Evolutionary conservation across 2,888 invertebrate genomes (phyloP), one percentile per base, ranked within the genome.

Genomic region (Agrochola lota): DNA sequence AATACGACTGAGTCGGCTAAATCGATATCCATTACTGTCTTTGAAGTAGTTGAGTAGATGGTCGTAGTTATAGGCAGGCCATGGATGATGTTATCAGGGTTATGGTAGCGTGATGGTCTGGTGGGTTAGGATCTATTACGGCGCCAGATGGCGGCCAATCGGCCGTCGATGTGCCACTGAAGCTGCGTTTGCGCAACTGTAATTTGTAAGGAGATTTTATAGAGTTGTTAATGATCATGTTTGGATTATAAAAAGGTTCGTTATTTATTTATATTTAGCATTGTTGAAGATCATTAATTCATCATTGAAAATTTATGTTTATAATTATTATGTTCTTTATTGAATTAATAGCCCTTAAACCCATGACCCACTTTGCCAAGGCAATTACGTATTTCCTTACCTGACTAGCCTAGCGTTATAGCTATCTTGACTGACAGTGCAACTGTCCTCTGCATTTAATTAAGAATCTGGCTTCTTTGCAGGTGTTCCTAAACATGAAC

Each of bases 111-210:
- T 82, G 66, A 67, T 78, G 43, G 69, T 59, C 40, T 74, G 57
- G 30, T 71, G 70, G 59, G 73, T 77, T 68, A 76, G 71, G 86
- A 80, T 81, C 79, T 85, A 74, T 87, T 87, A 84, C 84, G 88
- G 84, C 85, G 89, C 93, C 94, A 94, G 92, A 93, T 94, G 94
- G 89, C 87, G 87, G 88, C 88, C 90, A 91, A 93, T 93, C 88
- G 86, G 71, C 84, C 88, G 87, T 88, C 91, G 88, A 90, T 90
- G 90, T 90, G 89, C 90, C 88, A 89, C 91, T 85, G 89, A 89
- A 89, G 87, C 89, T 90, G 90, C 89, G 89, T 85, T 93, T 93
- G 89, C 92, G 92, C 91, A 93, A 93, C 87, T 78, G 71, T 86
- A 86, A 82, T 87, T 88, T 87, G 81, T 84, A 78, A 70, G 49